Percentiles rank a stretch among this genome's conserved stretches.
phyloP scores from a whole-genome alignment of 1,140 invertebrate genomes.

The Psilanteris sp. region DNA sequence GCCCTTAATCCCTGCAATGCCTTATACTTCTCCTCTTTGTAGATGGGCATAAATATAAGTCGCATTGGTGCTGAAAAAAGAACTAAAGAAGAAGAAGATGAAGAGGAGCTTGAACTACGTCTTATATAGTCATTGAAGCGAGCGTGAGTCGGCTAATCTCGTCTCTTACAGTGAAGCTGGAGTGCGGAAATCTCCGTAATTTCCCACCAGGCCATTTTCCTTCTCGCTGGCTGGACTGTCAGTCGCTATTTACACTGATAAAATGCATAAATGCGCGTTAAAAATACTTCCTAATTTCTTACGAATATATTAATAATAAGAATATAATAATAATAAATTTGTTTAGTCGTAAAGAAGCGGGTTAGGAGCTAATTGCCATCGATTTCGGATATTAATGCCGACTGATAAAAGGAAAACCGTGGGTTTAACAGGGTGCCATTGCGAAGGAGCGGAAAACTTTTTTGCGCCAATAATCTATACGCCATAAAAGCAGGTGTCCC shows the following conservation, averaged over 20 bases:
- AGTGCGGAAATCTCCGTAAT: conserved; percentile 56
- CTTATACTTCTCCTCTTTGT: conserved; percentile 7
- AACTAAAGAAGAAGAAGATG: conserved; percentile 32
- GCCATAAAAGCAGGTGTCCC: conserved; percentile 36
- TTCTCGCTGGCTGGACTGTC: conserved; percentile 18
- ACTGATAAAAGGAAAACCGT: too few species aligned
- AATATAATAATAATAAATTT: conserved; percentile 24
- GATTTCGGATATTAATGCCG: too few species aligned
- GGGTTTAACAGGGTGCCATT: too few species aligned
- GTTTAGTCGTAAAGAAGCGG: too few species aligned
- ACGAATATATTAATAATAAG: too few species aligned
- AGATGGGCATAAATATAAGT: conserved; percentile 39
- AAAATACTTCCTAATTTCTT: not conserved
- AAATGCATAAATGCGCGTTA: conserved; percentile 14
- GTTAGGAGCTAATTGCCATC: too few species aligned
- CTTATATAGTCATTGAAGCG: conserved; percentile 53
- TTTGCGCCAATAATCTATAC: too few species aligned
- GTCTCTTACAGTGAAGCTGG: conserved; percentile 28
- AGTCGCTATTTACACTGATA: conserved; percentile 47
- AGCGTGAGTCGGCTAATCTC: conserved; percentile 45
- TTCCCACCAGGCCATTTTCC: conserved; percentile 51
- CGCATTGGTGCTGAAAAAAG: conserved; percentile 20
- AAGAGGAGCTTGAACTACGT: conserved; percentile 38
- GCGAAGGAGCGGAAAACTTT: too few species aligned
- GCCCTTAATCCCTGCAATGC: conserved; percentile 34